These are phyloP conservation scores for Bilobella aurantiaca DNA, from an alignment of 1,140 invertebrate species.

Conservation along the genomic window DNA sequence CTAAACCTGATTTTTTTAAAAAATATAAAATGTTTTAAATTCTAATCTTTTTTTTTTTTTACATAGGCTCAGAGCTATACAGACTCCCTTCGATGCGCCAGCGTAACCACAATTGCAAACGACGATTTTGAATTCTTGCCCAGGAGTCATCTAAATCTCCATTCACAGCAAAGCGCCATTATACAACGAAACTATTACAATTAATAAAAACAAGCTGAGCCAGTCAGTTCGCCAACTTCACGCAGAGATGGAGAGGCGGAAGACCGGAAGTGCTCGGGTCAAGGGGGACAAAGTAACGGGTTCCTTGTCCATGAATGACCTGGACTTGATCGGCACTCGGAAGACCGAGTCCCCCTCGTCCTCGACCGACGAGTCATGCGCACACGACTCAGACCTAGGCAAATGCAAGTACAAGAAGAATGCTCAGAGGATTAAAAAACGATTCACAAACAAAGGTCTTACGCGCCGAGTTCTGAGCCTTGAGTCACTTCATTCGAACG, in stretches of 20 bases:
- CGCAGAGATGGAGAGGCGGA: too few species aligned
- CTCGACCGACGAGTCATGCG: conserved; percentile 7
- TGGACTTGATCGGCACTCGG: conserved; percentile 22
- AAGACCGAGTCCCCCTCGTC: neutral
- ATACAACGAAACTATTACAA: neutral
- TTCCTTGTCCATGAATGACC: conserved; percentile 30
- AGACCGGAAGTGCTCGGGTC: neutral
- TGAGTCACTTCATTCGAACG: conserved; percentile 20
- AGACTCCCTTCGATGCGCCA: conserved; percentile 32
- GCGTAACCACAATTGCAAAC: conserved; percentile 39
- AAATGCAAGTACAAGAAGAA: conserved; percentile 21
- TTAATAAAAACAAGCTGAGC: too few species aligned
- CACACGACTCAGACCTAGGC: conserved; percentile 19
- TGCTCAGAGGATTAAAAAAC: conserved; percentile 7
- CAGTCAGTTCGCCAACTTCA: too few species aligned
- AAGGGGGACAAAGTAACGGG: neutral
- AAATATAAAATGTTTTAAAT: conserved; percentile 9
- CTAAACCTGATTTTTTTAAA: too few species aligned
- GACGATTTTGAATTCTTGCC: conserved; percentile 40
- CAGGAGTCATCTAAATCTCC: conserved; percentile 14
- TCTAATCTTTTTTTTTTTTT: neutral
- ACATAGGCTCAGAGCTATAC: neutral
- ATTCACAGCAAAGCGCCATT: neutral
- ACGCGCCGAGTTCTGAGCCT: conserved; percentile 23
- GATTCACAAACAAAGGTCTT: conserved; percentile 6